Conservation (phyloP, 2,113 vertebrate genomes). For the Thalassoma bifasciatum region DNA sequence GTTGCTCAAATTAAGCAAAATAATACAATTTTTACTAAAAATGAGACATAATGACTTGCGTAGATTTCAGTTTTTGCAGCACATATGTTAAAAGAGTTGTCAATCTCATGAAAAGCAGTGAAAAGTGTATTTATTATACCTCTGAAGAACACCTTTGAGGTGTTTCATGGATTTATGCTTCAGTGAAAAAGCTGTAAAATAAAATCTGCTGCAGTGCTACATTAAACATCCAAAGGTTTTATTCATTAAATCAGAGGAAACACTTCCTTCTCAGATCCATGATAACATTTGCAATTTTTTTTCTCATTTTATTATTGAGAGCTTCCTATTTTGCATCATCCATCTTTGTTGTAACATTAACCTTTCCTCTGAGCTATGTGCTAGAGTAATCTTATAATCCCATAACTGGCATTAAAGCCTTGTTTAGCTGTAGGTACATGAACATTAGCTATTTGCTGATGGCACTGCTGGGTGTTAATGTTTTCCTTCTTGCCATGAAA, state of each 20-base stretch:
- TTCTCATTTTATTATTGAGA: neutral
- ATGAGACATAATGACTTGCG: too few relatives aligned
- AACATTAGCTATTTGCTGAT: slow-evolving; percentile 48
- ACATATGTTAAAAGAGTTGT: too few relatives aligned
- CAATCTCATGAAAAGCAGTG: neutral
- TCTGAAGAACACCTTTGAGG: neutral
- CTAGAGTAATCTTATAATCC: slow-evolving; percentile 31
- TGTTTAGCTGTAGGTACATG: slow-evolving; percentile 51
- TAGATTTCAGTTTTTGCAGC: too few relatives aligned
- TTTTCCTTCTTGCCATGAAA: slow-evolving; percentile 23
- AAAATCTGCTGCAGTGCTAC: neutral
- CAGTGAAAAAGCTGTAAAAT: neutral
- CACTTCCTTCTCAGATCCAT: neutral
- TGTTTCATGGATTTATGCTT: slow-evolving; percentile 5
- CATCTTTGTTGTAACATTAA: slow-evolving; percentile 22
- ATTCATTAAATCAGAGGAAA: slow-evolving; percentile 8
- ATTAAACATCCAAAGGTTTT: slow-evolving; percentile 22
- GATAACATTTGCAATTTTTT: neutral
- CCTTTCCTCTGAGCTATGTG: slow-evolving; percentile 12
- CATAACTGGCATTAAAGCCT: slow-evolving; percentile 42
- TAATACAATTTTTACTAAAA: too few relatives aligned
- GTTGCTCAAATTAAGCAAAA: too few relatives aligned
- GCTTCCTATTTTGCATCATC: slow-evolving; percentile 1
- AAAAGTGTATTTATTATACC: neutral
- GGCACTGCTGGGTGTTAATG: slow-evolving; percentile 44